These are phyloP conservation scores for Drosophila chauvacae DNA, from an alignment of 1,140 invertebrate genomes.

Conservation along the genomic window DNA sequence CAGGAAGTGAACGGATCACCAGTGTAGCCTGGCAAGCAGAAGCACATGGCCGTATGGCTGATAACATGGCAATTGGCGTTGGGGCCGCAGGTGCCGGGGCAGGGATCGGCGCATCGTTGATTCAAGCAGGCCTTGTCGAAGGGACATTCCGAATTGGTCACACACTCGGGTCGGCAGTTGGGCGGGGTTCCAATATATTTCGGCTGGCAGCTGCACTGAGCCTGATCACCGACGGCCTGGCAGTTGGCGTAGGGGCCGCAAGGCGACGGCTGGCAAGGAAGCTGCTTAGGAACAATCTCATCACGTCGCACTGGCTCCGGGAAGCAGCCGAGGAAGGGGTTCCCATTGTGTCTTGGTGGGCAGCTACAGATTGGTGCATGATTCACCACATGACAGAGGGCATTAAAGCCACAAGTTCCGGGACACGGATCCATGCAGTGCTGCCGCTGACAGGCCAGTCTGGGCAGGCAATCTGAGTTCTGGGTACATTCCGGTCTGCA, in stretches of 20 bases:
- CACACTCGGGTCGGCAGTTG: slow-evolving; percentile 92
- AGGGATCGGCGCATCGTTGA: slow-evolving; percentile 92
- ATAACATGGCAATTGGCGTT: slow-evolving; percentile 73
- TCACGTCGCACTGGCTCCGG: slow-evolving; percentile 65
- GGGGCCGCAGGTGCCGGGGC: slow-evolving; percentile 87
- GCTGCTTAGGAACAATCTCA: slow-evolving; percentile 42
- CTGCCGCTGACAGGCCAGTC: slow-evolving; percentile 91
- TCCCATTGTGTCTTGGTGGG: slow-evolving; percentile 90
- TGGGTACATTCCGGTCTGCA: slow-evolving; percentile 93
- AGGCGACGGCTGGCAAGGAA: slow-evolving; percentile 89
- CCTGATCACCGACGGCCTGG: slow-evolving; percentile 87
- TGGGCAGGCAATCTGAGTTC: slow-evolving; percentile 92
- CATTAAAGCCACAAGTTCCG: slow-evolving; percentile 90
- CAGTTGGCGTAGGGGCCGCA: slow-evolving; percentile 91
- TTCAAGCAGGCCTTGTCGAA: slow-evolving; percentile 69
- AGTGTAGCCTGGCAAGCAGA: slow-evolving; percentile 86
- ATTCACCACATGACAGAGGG: slow-evolving; percentile 91
- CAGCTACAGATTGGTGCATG: slow-evolving; percentile 93
- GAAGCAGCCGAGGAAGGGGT: slow-evolving; percentile 91
- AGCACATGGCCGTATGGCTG: slow-evolving; percentile 84
- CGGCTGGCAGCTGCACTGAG: slow-evolving; percentile 89
- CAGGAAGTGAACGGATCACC: slow-evolving; percentile 86
- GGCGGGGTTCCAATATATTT: slow-evolving; percentile 91
- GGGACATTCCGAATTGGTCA: slow-evolving; percentile 92
- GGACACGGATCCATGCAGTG: slow-evolving; percentile 90